Evolutionary conservation across 2,797 vertebrate genomes (phyloP), one percentile per base, ranked within the genome.

Genomic region (Fundulus diaphanus): DNA sequence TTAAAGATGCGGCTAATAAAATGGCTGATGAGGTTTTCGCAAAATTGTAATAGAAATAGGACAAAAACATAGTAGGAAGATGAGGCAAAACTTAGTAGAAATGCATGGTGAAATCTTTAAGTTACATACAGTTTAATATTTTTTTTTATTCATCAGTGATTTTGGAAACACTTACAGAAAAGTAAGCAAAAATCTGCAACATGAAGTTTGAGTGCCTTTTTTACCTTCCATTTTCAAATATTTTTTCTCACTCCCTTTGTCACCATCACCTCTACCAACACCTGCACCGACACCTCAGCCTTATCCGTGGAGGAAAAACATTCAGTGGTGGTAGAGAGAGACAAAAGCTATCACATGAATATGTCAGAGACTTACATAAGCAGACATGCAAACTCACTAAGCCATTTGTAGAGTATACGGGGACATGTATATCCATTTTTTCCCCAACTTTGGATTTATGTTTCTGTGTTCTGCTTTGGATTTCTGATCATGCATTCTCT

Each of bases 341-440:
- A 86, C 75, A 89, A 82, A 84, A 74, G 59, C 40, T 42, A 8
- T 56, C 67, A 73, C 72, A 80, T 69, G 35, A 74, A 68, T 61
- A 13, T 68, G 68, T 67, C 61, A 20, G 31, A 70, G 42, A 46
- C 8, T 44, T 42, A 69, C 27, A 66, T 33, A 74, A 37, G 44
- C 59, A 65, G 13, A 68, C 56, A 71, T 54, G 35, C 46, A 16
- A 27, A 67, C 42, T 20, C 31, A 51, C 40, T 76, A 61, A 72
- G 12, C 6, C 15, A 24, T 72, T 72, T 66, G 35, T 69, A 52
- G 31, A 57, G 13, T 52, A 29, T 52, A 33, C 57, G 18, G 2
- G 16, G 29, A 22, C 35, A 66, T 42, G 56, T 51, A 20, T 49
- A 31, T 27, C 2, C 24, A 51, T 72, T 37, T 37, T 33, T 74